Evolutionary conservation across 1,140 invertebrate genomes (phyloP), one percentile per base, ranked within the genome.

Genomic region (Diuraphis noxia): DNA sequence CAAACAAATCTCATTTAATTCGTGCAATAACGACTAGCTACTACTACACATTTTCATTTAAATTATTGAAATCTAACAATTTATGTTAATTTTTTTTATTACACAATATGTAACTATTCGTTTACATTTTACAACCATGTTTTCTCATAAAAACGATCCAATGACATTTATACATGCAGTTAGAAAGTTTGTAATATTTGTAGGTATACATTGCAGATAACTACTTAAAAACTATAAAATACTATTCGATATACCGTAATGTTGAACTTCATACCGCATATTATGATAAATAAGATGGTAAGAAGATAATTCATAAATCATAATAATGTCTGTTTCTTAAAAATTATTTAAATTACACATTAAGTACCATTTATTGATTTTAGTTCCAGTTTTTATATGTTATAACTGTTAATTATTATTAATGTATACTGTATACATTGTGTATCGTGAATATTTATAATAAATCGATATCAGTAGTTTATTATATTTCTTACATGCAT

Each of bases 101-200:
- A 13, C 4, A 30, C 38, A n/a, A n/a, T n/a, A 30, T 41, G 25
- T 5, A 10, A 21, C 23, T 38, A 40, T 40, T 25, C 38, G 23
- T 81, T 81, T 81, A 38, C 23, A 25, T 25, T 81, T 72, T 72
- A 72, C 13, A 19, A 72, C 36, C 21, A 38, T 9, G 21, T 82
- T 41, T 82, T 30, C 25, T 30, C 38, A 40, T 85, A 30, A n/a
- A 43, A 43, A 85, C 2, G n/a, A 46, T 85, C 5, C 25, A 21
- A 43, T 85, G 82, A 85, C 41, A 43, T 85, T 43, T 85, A 84
- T 46, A 1, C 8, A 34, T 36, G n/a, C 2, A 34, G 40, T 84
- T 86, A 86, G 46, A 52, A 86, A 86, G 43, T 52, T 86, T 9
- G 85, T 52, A 38, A 49, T 86, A 38, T 36, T 52, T 52, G 19